phyloP scores from a whole-genome alignment of 2,888 invertebrate species.

The Nemurella pictetii region DNA sequence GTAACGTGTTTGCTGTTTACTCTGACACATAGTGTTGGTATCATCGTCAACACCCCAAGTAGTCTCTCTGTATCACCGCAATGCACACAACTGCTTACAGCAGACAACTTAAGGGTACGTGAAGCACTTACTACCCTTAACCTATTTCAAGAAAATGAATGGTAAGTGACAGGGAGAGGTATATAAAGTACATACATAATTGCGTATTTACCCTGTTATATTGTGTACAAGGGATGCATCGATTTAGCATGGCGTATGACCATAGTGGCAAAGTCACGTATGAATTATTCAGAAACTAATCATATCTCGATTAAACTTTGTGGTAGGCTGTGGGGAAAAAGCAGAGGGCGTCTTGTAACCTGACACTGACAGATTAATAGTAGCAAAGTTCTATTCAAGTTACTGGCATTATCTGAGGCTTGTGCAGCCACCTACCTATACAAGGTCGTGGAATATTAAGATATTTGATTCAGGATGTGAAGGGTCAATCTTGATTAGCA shows the following conservation, averaged over 20 bases:
- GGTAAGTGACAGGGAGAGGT: too few relatives aligned
- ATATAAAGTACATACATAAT: too few relatives aligned
- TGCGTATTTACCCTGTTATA: too few relatives aligned
- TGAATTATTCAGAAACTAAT: background rate
- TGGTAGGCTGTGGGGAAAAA: background rate
- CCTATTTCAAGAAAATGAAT: too few relatives aligned
- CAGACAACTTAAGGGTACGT: too few relatives aligned
- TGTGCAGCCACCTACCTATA: background rate
- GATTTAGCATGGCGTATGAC: background rate
- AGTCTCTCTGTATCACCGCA: too few relatives aligned
- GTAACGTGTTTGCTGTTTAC: too few relatives aligned
- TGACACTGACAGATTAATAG: background rate
- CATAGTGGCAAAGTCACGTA: background rate
- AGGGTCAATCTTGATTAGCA: background rate
- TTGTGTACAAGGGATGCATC: background rate
- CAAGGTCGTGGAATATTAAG: background rate
- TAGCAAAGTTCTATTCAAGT: background rate
- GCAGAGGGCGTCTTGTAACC: background rate
- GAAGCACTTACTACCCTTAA: too few relatives aligned
- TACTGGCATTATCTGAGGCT: background rate
- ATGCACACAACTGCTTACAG: too few relatives aligned
- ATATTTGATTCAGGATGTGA: background rate
- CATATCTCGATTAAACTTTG: background rate
- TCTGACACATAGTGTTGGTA: too few relatives aligned
- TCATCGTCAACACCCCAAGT: too few relatives aligned